phyloP scores from a whole-genome alignment of 2,113 vertebrate species.

The Rostratula benghalensis region DNA sequence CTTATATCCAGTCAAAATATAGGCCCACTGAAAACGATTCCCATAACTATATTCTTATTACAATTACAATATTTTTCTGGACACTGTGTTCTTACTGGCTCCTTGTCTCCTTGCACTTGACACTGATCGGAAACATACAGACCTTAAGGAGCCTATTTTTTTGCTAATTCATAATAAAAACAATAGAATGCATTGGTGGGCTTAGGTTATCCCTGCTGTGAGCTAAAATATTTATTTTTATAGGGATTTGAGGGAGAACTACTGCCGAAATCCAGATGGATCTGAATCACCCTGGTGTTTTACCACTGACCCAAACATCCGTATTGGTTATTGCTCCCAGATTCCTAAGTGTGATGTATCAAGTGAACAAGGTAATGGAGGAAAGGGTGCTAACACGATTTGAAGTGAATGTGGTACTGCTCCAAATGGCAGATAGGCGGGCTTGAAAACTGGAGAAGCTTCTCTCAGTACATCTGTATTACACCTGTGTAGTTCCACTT shows the following conservation, averaged over 20 bases:
- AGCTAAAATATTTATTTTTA: slow-evolving; percentile 63
- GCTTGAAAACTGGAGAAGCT: background rate
- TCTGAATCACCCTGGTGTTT: slow-evolving; percentile 97
- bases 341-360: slow-evolving; percentile 87
- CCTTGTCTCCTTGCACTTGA: background rate
- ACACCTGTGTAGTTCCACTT: background rate
- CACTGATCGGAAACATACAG: background rate
- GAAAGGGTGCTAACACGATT: background rate
- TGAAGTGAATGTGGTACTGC: background rate
- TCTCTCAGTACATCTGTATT: background rate
- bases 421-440: background rate
- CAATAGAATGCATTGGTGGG: background rate
- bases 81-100: background rate
- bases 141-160: background rate
- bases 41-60: background rate
- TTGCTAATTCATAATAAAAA: slow-evolving; percentile 21
- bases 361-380: slow-evolving; percentile 77
- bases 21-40: background rate
- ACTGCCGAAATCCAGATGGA: slow-evolving; percentile 97
- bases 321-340: slow-evolving; percentile 89
- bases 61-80: background rate
- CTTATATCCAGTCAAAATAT: background rate
- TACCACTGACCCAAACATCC: slow-evolving; percentile 91
- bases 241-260: slow-evolving; percentile 95
- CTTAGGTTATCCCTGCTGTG: slow-evolving; percentile 9